phyloP scores from a whole-genome alignment of 2,113 vertebrate species.

The Lampris incognitus region DNA sequence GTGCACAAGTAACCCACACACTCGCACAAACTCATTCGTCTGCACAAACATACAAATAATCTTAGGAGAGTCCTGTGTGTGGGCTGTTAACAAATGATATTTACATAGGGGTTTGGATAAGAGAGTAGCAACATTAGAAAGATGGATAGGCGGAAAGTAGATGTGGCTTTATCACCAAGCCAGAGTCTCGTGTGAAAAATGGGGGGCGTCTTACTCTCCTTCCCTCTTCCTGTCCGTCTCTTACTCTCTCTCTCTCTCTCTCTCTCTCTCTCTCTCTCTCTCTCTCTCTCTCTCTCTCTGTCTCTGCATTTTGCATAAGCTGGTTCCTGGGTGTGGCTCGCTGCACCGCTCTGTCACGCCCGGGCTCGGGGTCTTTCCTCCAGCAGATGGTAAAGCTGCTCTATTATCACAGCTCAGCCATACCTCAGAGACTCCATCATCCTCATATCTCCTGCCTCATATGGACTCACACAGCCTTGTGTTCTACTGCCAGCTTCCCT shows the following conservation, averaged over 20 bases:
- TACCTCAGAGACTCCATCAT: constrained; percentile 61
- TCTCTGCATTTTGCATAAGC: constrained; percentile 26
- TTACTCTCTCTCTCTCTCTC: constrained; percentile 23
- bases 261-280: constrained; percentile 29
- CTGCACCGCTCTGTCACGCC: constrained; percentile 32
- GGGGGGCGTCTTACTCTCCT: background rate
- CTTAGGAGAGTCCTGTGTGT: constrained; percentile 28
- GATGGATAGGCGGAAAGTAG: constrained; percentile 56
- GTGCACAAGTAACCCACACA: constrained; percentile 22
- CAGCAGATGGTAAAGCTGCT: constrained; percentile 57
- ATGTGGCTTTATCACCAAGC: constrained; percentile 59
- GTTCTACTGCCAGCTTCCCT: constrained; percentile 40
- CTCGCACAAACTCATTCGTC: background rate
- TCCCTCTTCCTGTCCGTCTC: constrained; percentile 3
- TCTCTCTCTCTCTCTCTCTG: constrained; percentile 1
- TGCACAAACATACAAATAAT: background rate
- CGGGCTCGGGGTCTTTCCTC: constrained; percentile 32
- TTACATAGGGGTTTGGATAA: constrained; percentile 68
- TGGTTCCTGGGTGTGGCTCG: constrained; percentile 51
- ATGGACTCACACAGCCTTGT: constrained; percentile 2
- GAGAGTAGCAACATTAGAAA: constrained; percentile 61
- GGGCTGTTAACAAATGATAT: constrained; percentile 60
- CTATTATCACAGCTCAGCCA: constrained; percentile 58
- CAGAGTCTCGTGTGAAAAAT: constrained; percentile 51
- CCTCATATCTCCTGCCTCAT: constrained; percentile 62